Evolutionary conservation across 2,797 vertebrate species (phyloP).

Genomic region (Paguma larvata): DNA sequence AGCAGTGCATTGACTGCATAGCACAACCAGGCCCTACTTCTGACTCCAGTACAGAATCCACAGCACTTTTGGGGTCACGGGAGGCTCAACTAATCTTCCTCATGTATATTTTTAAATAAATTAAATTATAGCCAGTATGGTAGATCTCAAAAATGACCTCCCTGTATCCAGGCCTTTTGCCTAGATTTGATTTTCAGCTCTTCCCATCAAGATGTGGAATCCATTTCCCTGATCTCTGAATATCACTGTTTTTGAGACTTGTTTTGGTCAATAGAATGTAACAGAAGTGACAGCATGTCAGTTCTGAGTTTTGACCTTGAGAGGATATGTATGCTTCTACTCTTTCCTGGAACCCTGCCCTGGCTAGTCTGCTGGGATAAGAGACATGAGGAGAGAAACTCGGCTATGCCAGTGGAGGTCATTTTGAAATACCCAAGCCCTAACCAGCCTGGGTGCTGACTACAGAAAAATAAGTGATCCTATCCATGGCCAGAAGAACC

Average conservation of each 20-base stretch:
- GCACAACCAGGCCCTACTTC: background rate
- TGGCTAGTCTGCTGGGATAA: background rate
- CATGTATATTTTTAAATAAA: slow-evolving; percentile 7
- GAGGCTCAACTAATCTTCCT: background rate
- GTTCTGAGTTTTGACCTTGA: slow-evolving; percentile 3
- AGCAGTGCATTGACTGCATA: background rate
- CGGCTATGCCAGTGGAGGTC: background rate
- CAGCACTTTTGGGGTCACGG: background rate
- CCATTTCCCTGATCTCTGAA: background rate
- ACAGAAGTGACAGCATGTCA: background rate
- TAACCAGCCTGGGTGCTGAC: background rate
- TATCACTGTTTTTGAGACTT: background rate
- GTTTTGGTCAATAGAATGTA: background rate
- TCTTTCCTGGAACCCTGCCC: background rate
- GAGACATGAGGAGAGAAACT: background rate
- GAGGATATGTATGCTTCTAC: background rate
- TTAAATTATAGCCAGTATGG: background rate
- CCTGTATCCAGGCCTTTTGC: background rate
- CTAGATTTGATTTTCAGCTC: background rate
- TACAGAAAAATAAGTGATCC: background rate
- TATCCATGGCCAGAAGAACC: background rate
- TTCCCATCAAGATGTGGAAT: background rate
- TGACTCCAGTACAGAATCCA: background rate
- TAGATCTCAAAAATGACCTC: background rate
- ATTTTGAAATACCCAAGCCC: slow-evolving; percentile 29